phyloP scores from a whole-genome alignment of 2,113 vertebrate species.

The Catagonus wagneri region DNA sequence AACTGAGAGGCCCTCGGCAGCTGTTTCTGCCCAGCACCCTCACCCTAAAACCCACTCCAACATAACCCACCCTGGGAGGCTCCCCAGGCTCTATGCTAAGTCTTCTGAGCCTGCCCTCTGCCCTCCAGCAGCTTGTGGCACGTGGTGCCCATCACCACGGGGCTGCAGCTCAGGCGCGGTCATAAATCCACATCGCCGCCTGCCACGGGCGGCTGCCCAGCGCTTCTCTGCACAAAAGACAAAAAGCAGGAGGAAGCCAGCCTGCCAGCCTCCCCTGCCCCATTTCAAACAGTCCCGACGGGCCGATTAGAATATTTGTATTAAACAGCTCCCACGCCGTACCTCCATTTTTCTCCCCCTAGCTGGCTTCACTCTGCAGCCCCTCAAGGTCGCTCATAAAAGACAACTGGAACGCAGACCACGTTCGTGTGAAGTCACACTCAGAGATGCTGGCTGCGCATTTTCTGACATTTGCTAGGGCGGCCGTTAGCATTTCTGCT shows the following conservation, averaged over 20 bases:
- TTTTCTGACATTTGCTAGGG: slow-evolving; percentile 47
- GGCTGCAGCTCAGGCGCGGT: background rate
- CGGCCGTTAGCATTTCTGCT: slow-evolving; percentile 78
- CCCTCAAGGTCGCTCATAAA: background rate
- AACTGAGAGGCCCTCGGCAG: background rate
- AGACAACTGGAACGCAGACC: background rate
- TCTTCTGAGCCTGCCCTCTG: background rate
- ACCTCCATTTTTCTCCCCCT: background rate
- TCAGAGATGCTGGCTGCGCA: slow-evolving; percentile 57
- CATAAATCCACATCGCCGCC: background rate
- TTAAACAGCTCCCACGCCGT: background rate
- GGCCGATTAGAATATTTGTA: background rate
- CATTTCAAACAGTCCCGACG: background rate
- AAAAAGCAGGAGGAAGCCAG: slow-evolving; percentile 32
- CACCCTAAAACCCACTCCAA: background rate
- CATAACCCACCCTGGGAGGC: background rate
- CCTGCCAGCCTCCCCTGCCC: background rate
- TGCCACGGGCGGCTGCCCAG: background rate
- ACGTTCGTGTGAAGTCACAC: background rate
- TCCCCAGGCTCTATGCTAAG: background rate
- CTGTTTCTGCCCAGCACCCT: background rate
- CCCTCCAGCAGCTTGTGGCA: background rate
- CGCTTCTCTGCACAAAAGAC: background rate
- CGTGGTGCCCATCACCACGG: background rate
- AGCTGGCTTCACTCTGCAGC: background rate